A percentile compares a stretch with the other conserved stretches of the same genome.
These are phyloP conservation scores for Sebastes diploproa DNA, from an alignment of 2,797 vertebrate species.

Conservation along the genomic window DNA sequence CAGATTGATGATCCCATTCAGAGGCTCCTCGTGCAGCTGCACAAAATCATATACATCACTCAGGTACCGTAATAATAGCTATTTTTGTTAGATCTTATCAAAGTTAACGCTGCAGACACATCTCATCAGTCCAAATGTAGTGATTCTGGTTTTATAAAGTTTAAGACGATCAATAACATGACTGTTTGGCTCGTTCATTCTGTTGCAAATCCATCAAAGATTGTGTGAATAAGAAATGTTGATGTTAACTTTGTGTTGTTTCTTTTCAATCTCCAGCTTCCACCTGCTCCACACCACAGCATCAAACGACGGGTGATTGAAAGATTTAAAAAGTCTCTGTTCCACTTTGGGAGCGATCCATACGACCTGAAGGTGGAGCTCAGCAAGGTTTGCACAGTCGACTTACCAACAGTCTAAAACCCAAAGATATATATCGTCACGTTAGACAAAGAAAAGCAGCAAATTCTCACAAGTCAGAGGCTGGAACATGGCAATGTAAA, in stretches of 20 bases:
- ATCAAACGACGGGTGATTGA: slow-evolving; percentile 85
- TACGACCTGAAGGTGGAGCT: slow-evolving; percentile 89
- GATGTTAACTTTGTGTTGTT: background rate
- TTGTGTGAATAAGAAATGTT: background rate
- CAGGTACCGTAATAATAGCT: slow-evolving; percentile 75
- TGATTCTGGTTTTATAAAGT: background rate
- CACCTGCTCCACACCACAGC: slow-evolving; percentile 84
- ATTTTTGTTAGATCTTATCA: background rate
- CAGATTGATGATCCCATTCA: slow-evolving; percentile 93
- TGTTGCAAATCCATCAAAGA: background rate
- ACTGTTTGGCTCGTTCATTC: background rate
- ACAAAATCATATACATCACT: slow-evolving; percentile 92
- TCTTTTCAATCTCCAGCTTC: slow-evolving; percentile 81
- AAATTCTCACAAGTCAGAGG: background rate
- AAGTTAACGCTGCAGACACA: background rate
- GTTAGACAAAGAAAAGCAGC: background rate
- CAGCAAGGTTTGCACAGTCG: slow-evolving; percentile 82
- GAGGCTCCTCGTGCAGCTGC: slow-evolving; percentile 89
- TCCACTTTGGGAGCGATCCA: slow-evolving; percentile 86
- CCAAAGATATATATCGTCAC: too few species aligned
- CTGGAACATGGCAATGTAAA: too few species aligned
- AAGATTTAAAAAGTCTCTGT: slow-evolving; percentile 93
- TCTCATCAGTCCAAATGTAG: background rate
- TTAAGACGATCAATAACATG: background rate
- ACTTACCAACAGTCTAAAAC: background rate